These are phyloP conservation scores for Apis laboriosa DNA, from an alignment of 1,140 invertebrate species.

Conservation along the genomic window DNA sequence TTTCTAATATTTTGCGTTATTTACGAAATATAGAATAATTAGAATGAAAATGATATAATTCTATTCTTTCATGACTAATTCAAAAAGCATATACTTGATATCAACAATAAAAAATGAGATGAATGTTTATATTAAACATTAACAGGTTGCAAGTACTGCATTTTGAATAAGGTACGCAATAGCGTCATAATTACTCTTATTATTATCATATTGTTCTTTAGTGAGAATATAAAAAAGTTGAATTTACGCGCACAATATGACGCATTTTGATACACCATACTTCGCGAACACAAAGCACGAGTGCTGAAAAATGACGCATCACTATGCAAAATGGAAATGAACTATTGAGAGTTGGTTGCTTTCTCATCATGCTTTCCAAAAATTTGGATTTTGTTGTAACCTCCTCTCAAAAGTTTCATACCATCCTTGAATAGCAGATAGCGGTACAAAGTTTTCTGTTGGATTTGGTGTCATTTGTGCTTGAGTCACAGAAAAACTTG, in stretches of 20 bases:
- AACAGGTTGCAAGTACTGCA: not conserved
- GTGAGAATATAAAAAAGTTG: conserved; percentile 26
- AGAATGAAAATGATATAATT: not conserved
- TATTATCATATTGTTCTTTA: conserved; percentile 14
- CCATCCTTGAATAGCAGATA: conserved; percentile 95
- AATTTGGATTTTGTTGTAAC: conserved; percentile 95
- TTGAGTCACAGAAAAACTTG: conserved; percentile 92
- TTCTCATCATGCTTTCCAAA: conserved; percentile 89
- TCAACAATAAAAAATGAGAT: not conserved
- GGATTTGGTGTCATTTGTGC: conserved; percentile 90
- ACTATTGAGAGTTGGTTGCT: not conserved
- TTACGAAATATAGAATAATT: not conserved
- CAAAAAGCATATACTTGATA: not conserved
- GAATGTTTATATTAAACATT: not conserved
- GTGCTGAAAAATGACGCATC: not conserved
- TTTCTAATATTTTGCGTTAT: not conserved
- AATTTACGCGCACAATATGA: not conserved
- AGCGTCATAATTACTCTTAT: conserved; percentile 6
- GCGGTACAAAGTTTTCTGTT: conserved; percentile 92
- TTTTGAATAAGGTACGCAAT: not conserved
- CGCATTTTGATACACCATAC: not conserved
- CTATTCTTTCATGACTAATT: not conserved
- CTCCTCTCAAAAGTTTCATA: conserved; percentile 95
- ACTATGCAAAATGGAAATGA: conserved; percentile 14
- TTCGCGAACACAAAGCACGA: not conserved